Conservation (phyloP, 2,113 vertebrate species). For the Naja naja region DNA sequence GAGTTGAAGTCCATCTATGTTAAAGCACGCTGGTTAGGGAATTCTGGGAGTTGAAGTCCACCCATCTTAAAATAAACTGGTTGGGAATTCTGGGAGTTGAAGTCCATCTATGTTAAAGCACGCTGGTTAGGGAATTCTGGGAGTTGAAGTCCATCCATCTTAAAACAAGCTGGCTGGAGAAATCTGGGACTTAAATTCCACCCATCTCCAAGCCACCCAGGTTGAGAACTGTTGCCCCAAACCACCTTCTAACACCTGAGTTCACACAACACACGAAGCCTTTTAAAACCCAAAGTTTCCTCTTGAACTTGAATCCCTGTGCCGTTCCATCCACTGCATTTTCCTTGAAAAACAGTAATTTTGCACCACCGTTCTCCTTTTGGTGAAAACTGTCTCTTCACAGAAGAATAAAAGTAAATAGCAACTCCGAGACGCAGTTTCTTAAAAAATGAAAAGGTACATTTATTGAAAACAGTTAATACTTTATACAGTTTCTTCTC, state of each 20-base stretch:
- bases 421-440: background rate
- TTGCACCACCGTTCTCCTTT: background rate
- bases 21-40: background rate
- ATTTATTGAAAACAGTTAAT: constrained; percentile 77
- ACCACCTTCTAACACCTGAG: background rate
- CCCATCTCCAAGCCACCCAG: background rate
- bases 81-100: background rate
- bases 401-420: background rate
- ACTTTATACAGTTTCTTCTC: constrained; percentile 71
- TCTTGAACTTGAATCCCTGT: too few relatives aligned
- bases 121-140: background rate
- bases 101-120: background rate
- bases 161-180: background rate
- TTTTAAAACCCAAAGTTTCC: background rate
- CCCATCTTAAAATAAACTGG: background rate
- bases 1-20: background rate
- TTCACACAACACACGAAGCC: background rate
- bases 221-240: background rate
- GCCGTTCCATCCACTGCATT: background rate
- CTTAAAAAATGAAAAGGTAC: constrained; percentile 61
- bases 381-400: background rate
- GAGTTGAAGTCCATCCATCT: background rate
- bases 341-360: background rate
- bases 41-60: background rate
- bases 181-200: background rate